phyloP scores from a whole-genome alignment of 2,113 vertebrate genomes.

The Lamprotornis superbus region DNA sequence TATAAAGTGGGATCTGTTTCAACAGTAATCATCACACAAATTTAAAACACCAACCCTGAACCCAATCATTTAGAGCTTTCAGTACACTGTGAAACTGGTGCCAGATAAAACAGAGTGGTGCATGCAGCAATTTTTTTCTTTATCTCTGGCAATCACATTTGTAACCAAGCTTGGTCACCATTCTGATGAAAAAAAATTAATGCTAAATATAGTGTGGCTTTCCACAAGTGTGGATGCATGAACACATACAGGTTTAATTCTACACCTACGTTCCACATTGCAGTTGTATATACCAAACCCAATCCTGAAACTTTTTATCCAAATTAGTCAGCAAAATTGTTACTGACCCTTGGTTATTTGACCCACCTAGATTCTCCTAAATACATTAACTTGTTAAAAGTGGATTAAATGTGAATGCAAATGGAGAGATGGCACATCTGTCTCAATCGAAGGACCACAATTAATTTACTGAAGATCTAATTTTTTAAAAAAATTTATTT shows the following conservation, averaged over 20 bases:
- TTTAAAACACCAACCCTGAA: not conserved
- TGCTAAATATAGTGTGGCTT: not conserved
- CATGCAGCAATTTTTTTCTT: not conserved
- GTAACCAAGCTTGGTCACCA: not conserved
- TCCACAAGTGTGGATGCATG: not conserved
- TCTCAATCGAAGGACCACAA: conserved; percentile 42
- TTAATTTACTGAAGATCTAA: conserved; percentile 56
- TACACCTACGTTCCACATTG: not conserved
- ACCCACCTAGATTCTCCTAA: conserved; percentile 25
- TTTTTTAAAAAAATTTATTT: not conserved
- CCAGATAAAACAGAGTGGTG: not conserved
- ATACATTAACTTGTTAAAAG: conserved; percentile 51
- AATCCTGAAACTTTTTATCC: not conserved
- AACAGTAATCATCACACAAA: not conserved
- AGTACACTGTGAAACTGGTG: not conserved
- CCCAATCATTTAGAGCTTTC: not conserved
- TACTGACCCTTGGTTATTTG: not conserved
- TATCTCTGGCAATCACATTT: not conserved
- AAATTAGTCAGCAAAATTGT: conserved; percentile 18
- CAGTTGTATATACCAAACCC: not conserved
- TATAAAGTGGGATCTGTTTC: not conserved
- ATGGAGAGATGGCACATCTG: conserved; percentile 36
- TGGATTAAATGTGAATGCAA: conserved; percentile 59
- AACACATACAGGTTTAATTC: not conserved
- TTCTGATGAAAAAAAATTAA: not conserved